These are phyloP conservation scores for Piprites chloris DNA, from an alignment of 2,113 vertebrate species.

Conservation along the genomic window DNA sequence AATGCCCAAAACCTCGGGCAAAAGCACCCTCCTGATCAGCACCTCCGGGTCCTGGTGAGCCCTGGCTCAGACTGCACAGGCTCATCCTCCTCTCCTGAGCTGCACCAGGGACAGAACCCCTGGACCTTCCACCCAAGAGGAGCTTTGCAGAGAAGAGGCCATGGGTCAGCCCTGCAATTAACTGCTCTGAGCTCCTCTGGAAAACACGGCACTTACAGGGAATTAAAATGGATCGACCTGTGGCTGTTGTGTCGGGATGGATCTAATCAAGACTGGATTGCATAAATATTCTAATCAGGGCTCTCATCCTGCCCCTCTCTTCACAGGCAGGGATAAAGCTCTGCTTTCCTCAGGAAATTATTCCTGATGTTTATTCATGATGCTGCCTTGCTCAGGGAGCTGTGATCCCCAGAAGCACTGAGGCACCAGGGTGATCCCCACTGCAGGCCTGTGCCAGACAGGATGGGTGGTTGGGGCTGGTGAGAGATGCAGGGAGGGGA, in stretches of 20 bases:
- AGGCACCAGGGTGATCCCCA: neutral
- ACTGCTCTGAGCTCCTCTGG: fast-evolving
- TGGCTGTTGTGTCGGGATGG: neutral
- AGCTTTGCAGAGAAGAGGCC: neutral
- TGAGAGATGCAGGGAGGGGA: fast-evolving
- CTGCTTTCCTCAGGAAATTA: neutral
- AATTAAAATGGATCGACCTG: neutral
- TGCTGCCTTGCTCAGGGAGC: neutral
- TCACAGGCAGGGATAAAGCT: neutral
- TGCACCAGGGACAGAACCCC: neutral
- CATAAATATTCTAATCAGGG: conserved; percentile 9
- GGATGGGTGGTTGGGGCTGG: neutral
- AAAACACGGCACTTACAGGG: neutral
- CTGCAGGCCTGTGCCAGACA: fast-evolving
- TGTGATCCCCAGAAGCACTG: neutral
- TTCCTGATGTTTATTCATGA: conserved; percentile 29
- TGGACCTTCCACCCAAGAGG: fast-evolving
- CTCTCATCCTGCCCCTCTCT: neutral
- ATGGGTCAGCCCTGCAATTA: neutral
- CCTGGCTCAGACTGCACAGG: fast-evolving
- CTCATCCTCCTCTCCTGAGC: too few species aligned
- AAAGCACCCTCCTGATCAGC: neutral
- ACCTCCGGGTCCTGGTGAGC: neutral
- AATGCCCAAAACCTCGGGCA: neutral
- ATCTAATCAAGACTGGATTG: neutral